phyloP scores from a whole-genome alignment of 2,113 vertebrate species.

The Anolis carolinensis region DNA sequence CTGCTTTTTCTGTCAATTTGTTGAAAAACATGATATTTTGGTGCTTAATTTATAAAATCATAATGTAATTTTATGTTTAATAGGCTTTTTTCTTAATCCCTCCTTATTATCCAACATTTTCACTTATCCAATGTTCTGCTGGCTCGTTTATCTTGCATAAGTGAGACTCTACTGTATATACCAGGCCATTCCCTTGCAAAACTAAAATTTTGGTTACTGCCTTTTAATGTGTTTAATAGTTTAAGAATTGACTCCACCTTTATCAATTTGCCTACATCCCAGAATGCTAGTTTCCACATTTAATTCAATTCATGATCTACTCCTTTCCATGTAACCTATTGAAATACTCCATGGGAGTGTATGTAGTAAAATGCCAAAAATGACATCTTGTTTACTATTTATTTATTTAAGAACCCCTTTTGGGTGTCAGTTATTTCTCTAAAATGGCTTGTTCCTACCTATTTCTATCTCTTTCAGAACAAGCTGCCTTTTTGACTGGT shows the following conservation, averaged over 20 bases:
- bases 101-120: no score
- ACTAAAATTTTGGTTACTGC: not conserved
- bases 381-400: not conserved
- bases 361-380: not conserved
- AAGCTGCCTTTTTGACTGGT: conserved; percentile 84
- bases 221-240: not conserved
- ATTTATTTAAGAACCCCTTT: not conserved
- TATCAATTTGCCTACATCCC: not conserved
- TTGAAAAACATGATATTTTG: no score
- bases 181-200: not conserved
- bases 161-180: no score
- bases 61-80: no score
- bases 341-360: not conserved
- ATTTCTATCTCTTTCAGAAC: conserved; percentile 78
- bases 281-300: not conserved
- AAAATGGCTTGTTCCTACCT: not conserved
- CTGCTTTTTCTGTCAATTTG: no score
- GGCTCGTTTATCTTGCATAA: no score
- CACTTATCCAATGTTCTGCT: no score
- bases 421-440: not conserved
- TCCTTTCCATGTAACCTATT: not conserved
- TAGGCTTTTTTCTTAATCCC: no score
- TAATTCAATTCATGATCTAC: not conserved
- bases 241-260: not conserved
- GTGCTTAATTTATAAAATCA: no score